Conservation (phyloP, 2,797 vertebrate species). For the Menidia menidia region DNA sequence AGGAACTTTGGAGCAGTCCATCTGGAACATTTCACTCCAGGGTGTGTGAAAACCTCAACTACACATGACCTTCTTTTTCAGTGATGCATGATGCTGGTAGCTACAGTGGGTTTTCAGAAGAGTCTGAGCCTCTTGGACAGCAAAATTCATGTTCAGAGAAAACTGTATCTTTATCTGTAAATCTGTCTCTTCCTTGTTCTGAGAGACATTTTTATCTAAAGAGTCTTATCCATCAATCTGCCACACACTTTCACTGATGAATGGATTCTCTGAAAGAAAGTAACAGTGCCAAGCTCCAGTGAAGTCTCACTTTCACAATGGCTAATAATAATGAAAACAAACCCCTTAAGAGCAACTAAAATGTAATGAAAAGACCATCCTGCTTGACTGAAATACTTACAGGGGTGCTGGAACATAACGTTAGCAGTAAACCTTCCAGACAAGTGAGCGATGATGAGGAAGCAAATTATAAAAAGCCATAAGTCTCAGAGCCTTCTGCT, state of each 20-base stretch:
- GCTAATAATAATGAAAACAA: constrained; percentile 59
- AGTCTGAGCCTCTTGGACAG: constrained; percentile 31
- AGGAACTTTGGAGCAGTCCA: constrained; percentile 41
- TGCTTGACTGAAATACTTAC: constrained; percentile 35
- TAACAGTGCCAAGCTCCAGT: constrained; percentile 55
- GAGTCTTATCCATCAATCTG: constrained; percentile 55
- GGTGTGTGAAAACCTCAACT: constrained; percentile 57
- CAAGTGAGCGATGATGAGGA: constrained; percentile 33
- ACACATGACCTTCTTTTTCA: constrained; percentile 57
- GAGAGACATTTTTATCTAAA: constrained; percentile 54
- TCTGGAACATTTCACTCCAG: constrained; percentile 53
- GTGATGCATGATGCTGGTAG: constrained; percentile 47
- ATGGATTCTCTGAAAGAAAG: constrained; percentile 62
- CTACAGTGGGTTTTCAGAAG: constrained; percentile 20
- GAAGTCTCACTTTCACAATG: constrained; percentile 66
- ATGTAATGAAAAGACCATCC: constrained; percentile 35
- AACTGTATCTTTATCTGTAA: constrained; percentile 21
- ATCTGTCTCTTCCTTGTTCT: constrained; percentile 8
- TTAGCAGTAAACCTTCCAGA: constrained; percentile 28
- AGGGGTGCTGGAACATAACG: constrained; percentile 37
- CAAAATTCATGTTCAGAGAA: constrained; percentile 45
- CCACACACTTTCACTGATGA: constrained; percentile 65
- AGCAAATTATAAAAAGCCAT: constrained; percentile 27
- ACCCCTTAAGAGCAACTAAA: constrained; percentile 40
- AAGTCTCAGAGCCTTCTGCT: constrained; percentile 15